Evolutionary conservation across 2,113 vertebrate genomes (phyloP), one percentile per base, ranked within the genome.

Genomic region (Chelonoidis abingdonii): DNA sequence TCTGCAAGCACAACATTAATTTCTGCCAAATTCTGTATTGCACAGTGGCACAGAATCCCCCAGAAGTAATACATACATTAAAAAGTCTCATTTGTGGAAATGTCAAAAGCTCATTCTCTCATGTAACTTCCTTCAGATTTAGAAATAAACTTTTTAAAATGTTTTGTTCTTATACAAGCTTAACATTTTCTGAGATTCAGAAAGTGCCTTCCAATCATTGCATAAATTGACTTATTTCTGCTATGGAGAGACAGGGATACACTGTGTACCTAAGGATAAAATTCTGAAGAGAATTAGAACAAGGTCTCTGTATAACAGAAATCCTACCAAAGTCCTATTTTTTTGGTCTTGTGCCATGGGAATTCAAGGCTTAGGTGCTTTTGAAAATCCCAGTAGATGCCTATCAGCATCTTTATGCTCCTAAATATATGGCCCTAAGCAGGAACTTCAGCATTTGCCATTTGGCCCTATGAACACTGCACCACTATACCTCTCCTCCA

Each of bases 191-290:
- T 52, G 41, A 76, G 5, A 76, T 47, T 76, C 38, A 25, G 72
- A 44, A 41, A 25, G 5, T 44, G 72, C 72, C 72, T 41, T 75
- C 38, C 22, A 75, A 24, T 17, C 83, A 29, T 82, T 78, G 25
- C 80, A 87, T 47, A 80, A 92, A 80, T 6, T 52, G 29, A 7
- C 56, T 35, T 65, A 35, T 31, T 65, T 65, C 62, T 65, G 62
- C 41, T 80, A 85, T 11, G 81, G 31, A 90, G 21, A 19, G 88
- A n/a, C 89, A 21, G 24, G 75, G 41, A 38, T 83, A 85, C 56
- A 85, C n/a, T 49, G 16, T 86, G 93, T 93, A n/a, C 59, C 83
- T 83, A 93, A 54, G 35, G 69, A 69, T 62, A 88, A 94, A 78
- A 96, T 62, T 5, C 47, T 69, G 72, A 59, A 83, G 10, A 80